Conservation (phyloP, 1,140 invertebrate genomes). For the Megalonaias nervosa region DNA sequence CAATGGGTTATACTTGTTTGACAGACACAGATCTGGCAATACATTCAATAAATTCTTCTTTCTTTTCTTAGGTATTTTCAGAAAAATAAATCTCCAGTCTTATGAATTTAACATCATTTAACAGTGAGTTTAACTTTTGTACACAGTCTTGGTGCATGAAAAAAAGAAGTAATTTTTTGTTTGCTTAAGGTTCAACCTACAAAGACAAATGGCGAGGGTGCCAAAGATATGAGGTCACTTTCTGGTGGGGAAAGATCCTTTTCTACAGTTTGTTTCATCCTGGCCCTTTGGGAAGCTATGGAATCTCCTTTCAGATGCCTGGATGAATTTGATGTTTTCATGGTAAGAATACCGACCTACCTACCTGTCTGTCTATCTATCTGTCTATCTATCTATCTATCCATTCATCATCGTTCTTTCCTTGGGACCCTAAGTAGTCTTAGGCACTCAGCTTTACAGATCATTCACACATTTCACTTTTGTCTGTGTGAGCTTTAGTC, state of each 20-base stretch:
- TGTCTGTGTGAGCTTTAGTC: no score
- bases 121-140: no score
- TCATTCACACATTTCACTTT: no score
- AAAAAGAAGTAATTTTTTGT: no score
- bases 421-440: background rate
- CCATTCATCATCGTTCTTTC: background rate
- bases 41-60: no score
- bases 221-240: constrained; percentile 78
- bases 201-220: constrained; percentile 33
- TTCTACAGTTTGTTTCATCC: constrained; percentile 93
- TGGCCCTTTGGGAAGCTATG: constrained; percentile 93
- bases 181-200: constrained; percentile 47
- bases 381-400: background rate
- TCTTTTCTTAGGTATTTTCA: no score
- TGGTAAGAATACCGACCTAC: constrained; percentile 76
- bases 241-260: constrained; percentile 97
- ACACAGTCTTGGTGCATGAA: no score
- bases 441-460: no score
- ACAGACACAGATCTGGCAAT: no score
- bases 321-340: constrained; percentile 99
- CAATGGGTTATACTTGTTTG: no score
- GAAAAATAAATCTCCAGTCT: no score
- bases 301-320: constrained; percentile 94
- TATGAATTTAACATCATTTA: no score
- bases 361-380: background rate